These are phyloP conservation scores for Heliocidaris tuberculata DNA, from an alignment of 35 echinoderm and acorn worm genomes.

Conservation along the genomic window DNA sequence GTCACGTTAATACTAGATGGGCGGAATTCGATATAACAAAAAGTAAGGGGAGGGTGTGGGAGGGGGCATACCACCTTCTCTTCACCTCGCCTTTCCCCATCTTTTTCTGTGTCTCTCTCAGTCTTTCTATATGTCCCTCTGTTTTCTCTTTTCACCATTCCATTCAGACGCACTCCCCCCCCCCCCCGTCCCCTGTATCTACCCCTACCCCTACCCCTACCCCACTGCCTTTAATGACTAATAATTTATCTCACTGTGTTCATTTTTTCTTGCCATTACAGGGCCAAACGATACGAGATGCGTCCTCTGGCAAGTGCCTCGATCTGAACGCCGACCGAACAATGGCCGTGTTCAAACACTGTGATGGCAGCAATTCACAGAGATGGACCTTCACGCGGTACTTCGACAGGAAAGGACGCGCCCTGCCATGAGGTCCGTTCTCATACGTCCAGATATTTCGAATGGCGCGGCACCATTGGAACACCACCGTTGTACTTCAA, in stretches of 20 bases:
- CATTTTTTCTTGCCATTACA: neutral
- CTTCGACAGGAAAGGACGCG: slow-evolving; percentile 22
- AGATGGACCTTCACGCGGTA: slow-evolving; percentile 4
- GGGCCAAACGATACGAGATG: neutral
- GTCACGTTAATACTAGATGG: too few species aligned
- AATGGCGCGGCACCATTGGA: neutral
- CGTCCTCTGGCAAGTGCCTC: neutral
- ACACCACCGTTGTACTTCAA: neutral
- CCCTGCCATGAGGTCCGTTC: neutral
- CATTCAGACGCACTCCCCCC: too few species aligned
- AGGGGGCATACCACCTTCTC: too few species aligned
- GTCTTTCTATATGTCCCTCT: too few species aligned
- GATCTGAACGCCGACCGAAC: neutral
- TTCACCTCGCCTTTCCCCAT: too few species aligned
- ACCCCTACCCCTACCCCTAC: neutral
- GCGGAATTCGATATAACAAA: too few species aligned
- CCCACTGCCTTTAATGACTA: too few species aligned
- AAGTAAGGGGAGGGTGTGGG: too few species aligned
- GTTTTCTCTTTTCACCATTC: too few species aligned
- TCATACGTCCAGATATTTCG: neutral
- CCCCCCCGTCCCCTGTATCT: too few species aligned
- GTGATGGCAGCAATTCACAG: neutral
- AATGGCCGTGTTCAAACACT: slow-evolving; percentile 5
- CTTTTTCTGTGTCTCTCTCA: too few species aligned
- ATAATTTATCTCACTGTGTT: neutral